Percentiles rank a stretch among this genome's conserved stretches.
phyloP scores from a whole-genome alignment of 53 echinoderm and acorn worm genomes.

The Temnopleurus reevesii region DNA sequence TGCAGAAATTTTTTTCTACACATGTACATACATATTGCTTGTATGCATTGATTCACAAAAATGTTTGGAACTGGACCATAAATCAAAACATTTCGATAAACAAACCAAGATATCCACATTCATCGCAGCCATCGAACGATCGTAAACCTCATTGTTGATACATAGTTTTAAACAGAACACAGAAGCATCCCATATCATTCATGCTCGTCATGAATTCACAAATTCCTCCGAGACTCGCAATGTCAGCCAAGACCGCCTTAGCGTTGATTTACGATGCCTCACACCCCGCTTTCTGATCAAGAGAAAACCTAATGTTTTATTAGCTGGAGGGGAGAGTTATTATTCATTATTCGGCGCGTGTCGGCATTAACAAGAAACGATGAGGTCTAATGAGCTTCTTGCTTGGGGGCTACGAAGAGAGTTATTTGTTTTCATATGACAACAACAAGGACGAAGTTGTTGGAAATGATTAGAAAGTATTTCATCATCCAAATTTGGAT shows the following conservation, averaged over 20 bases:
- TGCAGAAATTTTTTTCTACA: no score
- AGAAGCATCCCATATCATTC: background rate
- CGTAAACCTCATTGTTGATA: background rate
- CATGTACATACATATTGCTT: no score
- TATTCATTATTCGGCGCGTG: constrained; percentile 13
- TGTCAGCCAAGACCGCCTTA: background rate
- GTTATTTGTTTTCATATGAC: constrained; percentile 7
- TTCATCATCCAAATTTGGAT: no score
- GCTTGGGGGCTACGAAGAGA: background rate
- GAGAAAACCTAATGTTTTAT: background rate
- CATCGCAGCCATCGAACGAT: background rate
- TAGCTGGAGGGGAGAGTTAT: background rate
- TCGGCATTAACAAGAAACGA: constrained; percentile 4
- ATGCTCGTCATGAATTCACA: background rate
- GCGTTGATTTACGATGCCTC: background rate
- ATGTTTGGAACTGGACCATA: no score
- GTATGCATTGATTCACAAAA: no score
- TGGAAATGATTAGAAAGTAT: background rate
- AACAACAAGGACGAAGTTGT: background rate
- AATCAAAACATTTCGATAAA: no score
- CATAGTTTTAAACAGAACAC: background rate
- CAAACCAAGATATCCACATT: no score
- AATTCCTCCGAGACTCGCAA: background rate
- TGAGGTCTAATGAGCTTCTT: background rate
- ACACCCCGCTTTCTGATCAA: background rate